A percentile compares a stretch with the other conserved stretches of the same genome.
These are phyloP conservation scores for Poliocrania exsul DNA, from an alignment of 2,797 vertebrate genomes.

Conservation along the genomic window DNA sequence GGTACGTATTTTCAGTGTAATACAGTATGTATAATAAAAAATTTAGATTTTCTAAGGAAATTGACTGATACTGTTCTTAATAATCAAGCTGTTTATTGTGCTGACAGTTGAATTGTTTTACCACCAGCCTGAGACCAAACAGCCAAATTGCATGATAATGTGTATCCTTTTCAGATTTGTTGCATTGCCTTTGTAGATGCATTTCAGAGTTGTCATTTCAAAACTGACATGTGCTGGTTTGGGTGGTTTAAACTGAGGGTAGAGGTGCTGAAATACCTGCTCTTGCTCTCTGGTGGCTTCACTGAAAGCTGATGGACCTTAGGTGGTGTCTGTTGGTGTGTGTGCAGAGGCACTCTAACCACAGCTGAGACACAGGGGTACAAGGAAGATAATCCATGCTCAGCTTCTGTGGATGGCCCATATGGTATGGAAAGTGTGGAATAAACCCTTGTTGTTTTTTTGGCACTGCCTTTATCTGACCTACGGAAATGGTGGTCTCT, in stretches of 20 bases:
- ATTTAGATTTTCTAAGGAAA: constrained; percentile 77
- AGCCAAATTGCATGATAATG: rapidly evolving
- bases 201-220: neutral
- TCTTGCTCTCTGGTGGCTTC: neutral
- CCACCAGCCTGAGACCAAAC: neutral
- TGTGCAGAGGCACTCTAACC: neutral
- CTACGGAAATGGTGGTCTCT: neutral
- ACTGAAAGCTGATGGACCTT: neutral
- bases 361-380: neutral
- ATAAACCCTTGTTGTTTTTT: neutral
- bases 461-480: rapidly evolving
- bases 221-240: neutral
- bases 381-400: neutral
- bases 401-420: neutral
- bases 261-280: neutral
- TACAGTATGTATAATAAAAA: constrained; percentile 76
- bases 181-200: neutral
- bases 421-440: rapidly evolving
- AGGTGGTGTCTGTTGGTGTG: neutral
- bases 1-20: constrained; percentile 75
- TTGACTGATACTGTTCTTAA: neutral
- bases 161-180: neutral
- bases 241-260: neutral
- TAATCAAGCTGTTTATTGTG: neutral
- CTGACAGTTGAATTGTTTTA: neutral